Evolutionary conservation across 2,113 vertebrate species (phyloP), one percentile per base, ranked within the genome.

Genomic region (Gambusia affinis): DNA sequence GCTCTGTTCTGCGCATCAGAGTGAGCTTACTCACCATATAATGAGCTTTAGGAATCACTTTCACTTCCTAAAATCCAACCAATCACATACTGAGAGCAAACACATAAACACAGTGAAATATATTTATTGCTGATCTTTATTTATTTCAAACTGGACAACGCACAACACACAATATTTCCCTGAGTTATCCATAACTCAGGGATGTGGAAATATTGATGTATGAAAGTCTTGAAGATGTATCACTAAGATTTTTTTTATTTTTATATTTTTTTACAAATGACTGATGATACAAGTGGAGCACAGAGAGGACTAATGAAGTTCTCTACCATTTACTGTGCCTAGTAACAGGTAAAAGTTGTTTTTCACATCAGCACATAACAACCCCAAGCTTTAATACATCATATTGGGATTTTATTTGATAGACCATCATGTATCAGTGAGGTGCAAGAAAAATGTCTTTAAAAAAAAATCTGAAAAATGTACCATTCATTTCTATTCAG

Each of bases 1-100:
- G 61, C 14, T 17, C 3, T 30, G 15, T 17, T 29, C 72, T 31
- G 44, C 47, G 33, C 44, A 72, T 72, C 67, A 78, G 72, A 62
- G 60, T 30, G 33, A 44, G 17, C 27, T 35, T 14, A 29, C 19
- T 17, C 24, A 8, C 22, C 24, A 10, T 57, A 24, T n/a, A 24
- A 57, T 57, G 22, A 57, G 24, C 29, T 67, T 47, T 47, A 47
- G 4, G 17, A 47, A 17, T 47, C 44, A 19, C 44, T 47, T 47
- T 67, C 27, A 29, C 27, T 47, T 28, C 12, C 28, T 62, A 24
- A 28, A 24, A 47, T 33, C 72, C 8, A 19, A 57, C 11, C 12
- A 28, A 8, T 66, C 60, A 47, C 15, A 71, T 47, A 1, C 44
- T 47, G 44, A 47, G 44, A 47, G 44, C 44, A 47, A 47, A 47